These are phyloP conservation scores for Channa argus DNA, from an alignment of 2,113 vertebrate species.

Conservation along the genomic window DNA sequence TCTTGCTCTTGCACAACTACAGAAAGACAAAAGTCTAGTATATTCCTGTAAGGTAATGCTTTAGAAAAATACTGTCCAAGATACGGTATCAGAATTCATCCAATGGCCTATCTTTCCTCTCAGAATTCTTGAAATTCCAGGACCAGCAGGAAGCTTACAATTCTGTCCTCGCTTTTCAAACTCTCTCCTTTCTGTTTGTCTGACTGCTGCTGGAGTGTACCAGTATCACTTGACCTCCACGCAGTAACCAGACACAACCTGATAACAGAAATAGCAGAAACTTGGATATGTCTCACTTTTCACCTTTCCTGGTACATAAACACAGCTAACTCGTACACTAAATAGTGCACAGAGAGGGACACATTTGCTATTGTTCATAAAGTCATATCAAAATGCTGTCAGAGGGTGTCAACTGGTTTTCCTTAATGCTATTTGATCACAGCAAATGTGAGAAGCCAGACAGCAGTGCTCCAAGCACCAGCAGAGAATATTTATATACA, in stretches of 20 bases:
- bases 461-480: constrained; percentile 36
- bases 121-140: constrained; percentile 62
- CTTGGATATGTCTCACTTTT: constrained; percentile 1
- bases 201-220: constrained; percentile 11
- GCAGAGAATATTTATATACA: constrained; percentile 29
- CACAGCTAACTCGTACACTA: constrained; percentile 7
- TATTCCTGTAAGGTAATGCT: background rate
- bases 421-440: constrained; percentile 36
- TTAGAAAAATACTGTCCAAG: constrained; percentile 14
- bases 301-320: background rate
- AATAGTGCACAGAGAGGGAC: constrained; percentile 7
- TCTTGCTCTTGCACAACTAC: no score
- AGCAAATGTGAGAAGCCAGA: constrained; percentile 34
- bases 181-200: constrained; percentile 16
- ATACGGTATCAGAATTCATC: constrained; percentile 32
- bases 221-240: constrained; percentile 44
- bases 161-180: constrained; percentile 10
- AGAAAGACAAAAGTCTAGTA: no score
- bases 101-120: constrained; percentile 43
- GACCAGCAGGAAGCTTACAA: constrained; percentile 37
- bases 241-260: constrained; percentile 18
- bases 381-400: constrained; percentile 53
- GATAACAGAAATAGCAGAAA: constrained; percentile 11
- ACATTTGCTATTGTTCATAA: constrained; percentile 28
- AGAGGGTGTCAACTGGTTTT: constrained; percentile 47